Evolutionary conservation across 2,888 invertebrate species (phyloP).

Genomic region (Calliphora vomitoria): DNA sequence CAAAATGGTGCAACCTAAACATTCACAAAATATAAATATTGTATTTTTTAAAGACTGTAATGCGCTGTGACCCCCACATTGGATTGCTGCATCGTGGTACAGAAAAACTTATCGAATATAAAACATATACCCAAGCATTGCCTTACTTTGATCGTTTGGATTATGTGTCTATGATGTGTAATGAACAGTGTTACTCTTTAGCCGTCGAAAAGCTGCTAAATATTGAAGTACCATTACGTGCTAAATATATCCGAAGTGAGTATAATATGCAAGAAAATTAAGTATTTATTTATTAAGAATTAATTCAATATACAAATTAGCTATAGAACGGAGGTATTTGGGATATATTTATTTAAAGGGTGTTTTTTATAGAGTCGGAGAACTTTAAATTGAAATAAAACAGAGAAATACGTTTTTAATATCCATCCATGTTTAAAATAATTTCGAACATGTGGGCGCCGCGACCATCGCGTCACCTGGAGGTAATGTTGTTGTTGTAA

Average conservation of each 20-base stretch:
- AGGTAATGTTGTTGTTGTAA: too few relatives aligned
- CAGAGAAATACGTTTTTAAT: too few relatives aligned
- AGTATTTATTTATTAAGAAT: too few relatives aligned
- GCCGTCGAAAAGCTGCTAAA: conserved; percentile 98
- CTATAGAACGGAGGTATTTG: too few relatives aligned
- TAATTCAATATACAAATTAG: too few relatives aligned
- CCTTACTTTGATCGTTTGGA: conserved; percentile 99
- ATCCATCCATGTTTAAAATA: too few relatives aligned
- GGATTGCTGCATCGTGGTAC: conserved; percentile 98
- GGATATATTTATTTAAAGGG: too few relatives aligned
- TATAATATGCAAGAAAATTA: background rate
- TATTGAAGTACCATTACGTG: conserved; percentile 96
- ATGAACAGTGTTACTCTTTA: conserved; percentile 97
- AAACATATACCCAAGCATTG: conserved; percentile 98
- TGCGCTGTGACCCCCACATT: conserved; percentile 97
- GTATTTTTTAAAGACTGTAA: conserved; percentile 88
- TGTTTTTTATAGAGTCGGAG: too few relatives aligned
- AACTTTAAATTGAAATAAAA: too few relatives aligned
- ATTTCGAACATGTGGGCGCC: too few relatives aligned
- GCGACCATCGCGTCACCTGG: too few relatives aligned
- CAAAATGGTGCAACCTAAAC: background rate
- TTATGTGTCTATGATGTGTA: conserved; percentile 99
- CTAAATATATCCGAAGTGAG: conserved; percentile 91
- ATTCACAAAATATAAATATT: background rate
- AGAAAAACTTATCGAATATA: conserved; percentile 99